Conservation (phyloP, 2,113 vertebrate species). For the Oenanthe oenanthe region DNA sequence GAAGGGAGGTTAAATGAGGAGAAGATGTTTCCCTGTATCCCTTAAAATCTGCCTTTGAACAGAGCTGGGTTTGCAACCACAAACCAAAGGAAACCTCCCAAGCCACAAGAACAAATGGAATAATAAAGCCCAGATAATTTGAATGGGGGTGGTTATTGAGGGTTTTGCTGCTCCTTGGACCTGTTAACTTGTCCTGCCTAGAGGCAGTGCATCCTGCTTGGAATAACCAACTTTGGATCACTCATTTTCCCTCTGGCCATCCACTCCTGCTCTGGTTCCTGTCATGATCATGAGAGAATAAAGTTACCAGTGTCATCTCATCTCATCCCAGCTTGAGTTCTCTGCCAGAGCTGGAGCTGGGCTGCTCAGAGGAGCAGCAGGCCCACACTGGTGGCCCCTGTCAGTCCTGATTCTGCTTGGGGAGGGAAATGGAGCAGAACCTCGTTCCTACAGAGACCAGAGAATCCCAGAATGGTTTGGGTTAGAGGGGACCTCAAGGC, state of each 20-base stretch:
- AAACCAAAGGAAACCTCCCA: slow-evolving; percentile 34
- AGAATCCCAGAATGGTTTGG: background rate
- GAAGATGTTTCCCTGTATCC: background rate
- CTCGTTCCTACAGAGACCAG: background rate
- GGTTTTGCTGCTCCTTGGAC: background rate
- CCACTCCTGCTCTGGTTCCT: background rate
- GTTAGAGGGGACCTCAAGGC: background rate
- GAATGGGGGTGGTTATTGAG: background rate
- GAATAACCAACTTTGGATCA: background rate
- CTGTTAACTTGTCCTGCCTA: background rate
- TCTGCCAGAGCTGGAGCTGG: background rate
- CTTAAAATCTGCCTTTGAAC: background rate
- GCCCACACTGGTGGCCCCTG: background rate
- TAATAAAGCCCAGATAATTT: background rate
- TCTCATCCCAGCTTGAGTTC: background rate
- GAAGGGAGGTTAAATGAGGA: background rate
- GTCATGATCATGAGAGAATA: background rate
- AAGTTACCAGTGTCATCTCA: background rate
- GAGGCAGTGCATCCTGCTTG: background rate
- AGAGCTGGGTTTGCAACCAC: background rate
- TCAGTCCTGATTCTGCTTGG: background rate
- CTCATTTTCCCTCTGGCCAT: background rate
- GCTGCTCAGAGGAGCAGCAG: background rate
- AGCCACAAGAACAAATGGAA: background rate
- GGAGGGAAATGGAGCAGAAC: background rate